A percentile compares a stretch with the other conserved stretches of the same genome.
Conservation (phyloP, 2,113 vertebrate genomes). For the Neolamprologus cancellatus region DNA sequence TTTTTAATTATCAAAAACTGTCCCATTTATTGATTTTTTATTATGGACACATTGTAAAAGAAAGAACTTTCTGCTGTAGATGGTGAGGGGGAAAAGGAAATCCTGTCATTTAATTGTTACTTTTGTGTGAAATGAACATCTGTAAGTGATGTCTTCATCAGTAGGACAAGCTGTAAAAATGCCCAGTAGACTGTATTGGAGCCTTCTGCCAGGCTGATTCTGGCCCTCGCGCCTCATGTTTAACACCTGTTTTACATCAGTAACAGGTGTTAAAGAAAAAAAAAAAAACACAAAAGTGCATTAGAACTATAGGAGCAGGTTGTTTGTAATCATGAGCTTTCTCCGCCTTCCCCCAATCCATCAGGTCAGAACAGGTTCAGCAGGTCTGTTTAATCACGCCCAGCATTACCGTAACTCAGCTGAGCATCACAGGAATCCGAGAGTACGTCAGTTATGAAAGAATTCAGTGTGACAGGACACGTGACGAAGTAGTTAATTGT, state of each 20-base stretch:
- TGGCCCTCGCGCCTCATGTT: not conserved
- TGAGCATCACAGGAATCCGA: not conserved
- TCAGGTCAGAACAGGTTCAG: not conserved
- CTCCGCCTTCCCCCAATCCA: too few species aligned
- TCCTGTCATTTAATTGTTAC: not conserved
- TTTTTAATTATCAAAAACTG: fast-evolving
- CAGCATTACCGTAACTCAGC: not conserved
- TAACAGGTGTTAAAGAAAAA: not conserved
- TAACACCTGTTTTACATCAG: not conserved
- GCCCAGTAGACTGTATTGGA: not conserved
- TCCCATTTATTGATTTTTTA: not conserved
- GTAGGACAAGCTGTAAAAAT: not conserved
- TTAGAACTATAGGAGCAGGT: not conserved
- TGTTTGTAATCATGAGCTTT: not conserved
- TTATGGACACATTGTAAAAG: not conserved
- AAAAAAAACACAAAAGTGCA: fast-evolving
- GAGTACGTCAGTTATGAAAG: not conserved
- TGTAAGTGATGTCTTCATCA: not conserved
- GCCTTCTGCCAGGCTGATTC: not conserved
- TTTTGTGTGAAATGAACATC: not conserved
- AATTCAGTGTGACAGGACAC: not conserved
- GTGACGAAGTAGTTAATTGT: not conserved
- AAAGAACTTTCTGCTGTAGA: not conserved
- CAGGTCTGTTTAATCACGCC: not conserved
- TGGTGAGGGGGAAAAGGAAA: fast-evolving